These are phyloP conservation scores for Calameuta pallipes DNA, from an alignment of 2,888 invertebrate genomes.

Conservation along the genomic window DNA sequence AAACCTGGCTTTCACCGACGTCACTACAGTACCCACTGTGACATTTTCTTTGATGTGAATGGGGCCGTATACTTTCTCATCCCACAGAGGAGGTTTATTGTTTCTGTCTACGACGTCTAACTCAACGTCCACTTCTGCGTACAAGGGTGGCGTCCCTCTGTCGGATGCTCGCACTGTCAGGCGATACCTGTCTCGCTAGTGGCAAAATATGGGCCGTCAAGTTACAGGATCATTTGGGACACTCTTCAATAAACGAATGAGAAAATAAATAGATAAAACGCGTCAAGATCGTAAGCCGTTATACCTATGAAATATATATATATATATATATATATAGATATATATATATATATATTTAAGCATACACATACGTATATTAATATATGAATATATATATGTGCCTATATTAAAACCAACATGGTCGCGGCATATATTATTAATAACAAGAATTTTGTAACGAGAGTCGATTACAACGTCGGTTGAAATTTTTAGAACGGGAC, in stretches of 20 bases:
- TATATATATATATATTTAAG: constrained; percentile 52
- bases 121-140: constrained; percentile 96
- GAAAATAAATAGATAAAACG: constrained; percentile 4
- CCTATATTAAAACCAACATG: background rate
- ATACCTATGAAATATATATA: constrained; percentile 25
- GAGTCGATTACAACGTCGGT: constrained; percentile 25
- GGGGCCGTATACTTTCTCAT: constrained; percentile 94
- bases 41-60: constrained; percentile 99
- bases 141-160: constrained; percentile 91
- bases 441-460: background rate
- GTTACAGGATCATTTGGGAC: constrained; percentile 70
- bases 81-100: constrained; percentile 98
- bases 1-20: constrained; percentile 98
- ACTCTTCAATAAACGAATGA: constrained; percentile 18
- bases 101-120: constrained; percentile 98
- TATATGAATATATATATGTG: constrained; percentile 67
- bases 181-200: constrained; percentile 96
- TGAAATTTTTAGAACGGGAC: constrained; percentile 28
- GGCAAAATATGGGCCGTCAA: constrained; percentile 77
- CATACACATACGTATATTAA: background rate
- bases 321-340: constrained; percentile 56
- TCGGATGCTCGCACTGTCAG: constrained; percentile 97
- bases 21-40: constrained; percentile 98
- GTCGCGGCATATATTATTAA: background rate
- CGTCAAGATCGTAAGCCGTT: constrained; percentile 22